Evolutionary conservation across 2,888 invertebrate species (phyloP), one percentile per base, ranked within the genome.

Genomic region (Autographa pulchrina): DNA sequence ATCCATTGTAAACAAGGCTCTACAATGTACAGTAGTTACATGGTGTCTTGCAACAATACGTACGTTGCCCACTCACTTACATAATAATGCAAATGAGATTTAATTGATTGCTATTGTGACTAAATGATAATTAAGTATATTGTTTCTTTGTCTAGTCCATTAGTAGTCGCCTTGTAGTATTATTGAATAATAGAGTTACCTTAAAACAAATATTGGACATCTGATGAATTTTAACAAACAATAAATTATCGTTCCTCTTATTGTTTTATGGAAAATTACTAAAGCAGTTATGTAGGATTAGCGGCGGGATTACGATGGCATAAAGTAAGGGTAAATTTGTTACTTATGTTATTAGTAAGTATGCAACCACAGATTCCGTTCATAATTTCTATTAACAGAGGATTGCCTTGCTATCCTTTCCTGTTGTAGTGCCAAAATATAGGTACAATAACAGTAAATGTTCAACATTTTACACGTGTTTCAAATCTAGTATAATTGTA

Each of bases 1-100:
- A 74, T 81, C 76, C 86, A 85, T 85, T 86, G 84, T 88, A 89
- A 88, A 87, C 88, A 88, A 88, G 75, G 35, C 61, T 72, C 54
- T 25, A 62, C 65, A 67, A 70, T 54, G 65, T 70, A 73, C 63
- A 72, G 38, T 60, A 73, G 70, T 71, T 32, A 32, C 73, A 74
- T 69, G 62, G 61, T 72, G 69, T 72, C 72, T 75, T 65, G 58
- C 59, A 72, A 78, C 72, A 78, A 76, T 64, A 71, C 70, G 43
- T 48, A 38, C 41, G 63, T 81, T 72, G 70, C 62, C 68, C 18
- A 66, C 60, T 54, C 64, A 74, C 74, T 80, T 80, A 75, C 64
- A 72, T 74, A 80, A 74, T 75, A 67, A 79, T 68, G 72, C 32
- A 67, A 79, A 64, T 71, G 54, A 69, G 70, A 75, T 75, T 73